Percentiles rank a stretch among this genome's conserved stretches.
Evolutionary conservation across 2,888 invertebrate species (phyloP).

Genomic region (Parnassius mnemosyne): DNA sequence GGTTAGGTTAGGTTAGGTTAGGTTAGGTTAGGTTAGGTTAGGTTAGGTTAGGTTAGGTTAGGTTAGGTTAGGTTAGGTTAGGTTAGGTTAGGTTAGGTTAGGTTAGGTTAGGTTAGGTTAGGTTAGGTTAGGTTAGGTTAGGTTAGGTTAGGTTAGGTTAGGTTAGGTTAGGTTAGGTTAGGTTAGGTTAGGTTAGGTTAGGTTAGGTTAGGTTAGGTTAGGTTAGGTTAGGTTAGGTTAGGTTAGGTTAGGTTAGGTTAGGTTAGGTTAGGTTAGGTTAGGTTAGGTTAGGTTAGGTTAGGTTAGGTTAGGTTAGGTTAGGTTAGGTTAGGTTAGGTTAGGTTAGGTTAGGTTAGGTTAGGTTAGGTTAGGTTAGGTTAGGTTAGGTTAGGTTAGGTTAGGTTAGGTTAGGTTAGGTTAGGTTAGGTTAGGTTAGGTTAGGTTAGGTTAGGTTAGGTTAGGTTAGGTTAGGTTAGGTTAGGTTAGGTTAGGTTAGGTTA

Average conservation of each 20-base stretch:
- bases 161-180: conserved; percentile 22
- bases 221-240: conserved; percentile 31
- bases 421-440: conserved; percentile 24
- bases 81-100: conserved; percentile 31
- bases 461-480: conserved; percentile 25
- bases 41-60: conserved; percentile 18
- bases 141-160: conserved; percentile 24
- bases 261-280: conserved; percentile 31
- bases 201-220: conserved; percentile 18
- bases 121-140: conserved; percentile 20
- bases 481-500: conserved; percentile 24
- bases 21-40: conserved; percentile 29
- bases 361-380: conserved; percentile 25
- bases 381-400: conserved; percentile 24
- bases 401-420: conserved; percentile 23
- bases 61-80: conserved; percentile 23
- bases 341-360: conserved; percentile 23
- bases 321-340: conserved; percentile 24
- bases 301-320: conserved; percentile 23
- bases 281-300: conserved; percentile 29
- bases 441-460: conserved; percentile 24
- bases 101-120: conserved; percentile 17
- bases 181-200: conserved; percentile 21
- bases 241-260: conserved; percentile 34
- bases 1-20: conserved; percentile 31